A percentile compares a stretch with the other conserved stretches of the same genome.
Conservation (phyloP, 2,113 vertebrate genomes). For the Ranitomeya imitator region DNA sequence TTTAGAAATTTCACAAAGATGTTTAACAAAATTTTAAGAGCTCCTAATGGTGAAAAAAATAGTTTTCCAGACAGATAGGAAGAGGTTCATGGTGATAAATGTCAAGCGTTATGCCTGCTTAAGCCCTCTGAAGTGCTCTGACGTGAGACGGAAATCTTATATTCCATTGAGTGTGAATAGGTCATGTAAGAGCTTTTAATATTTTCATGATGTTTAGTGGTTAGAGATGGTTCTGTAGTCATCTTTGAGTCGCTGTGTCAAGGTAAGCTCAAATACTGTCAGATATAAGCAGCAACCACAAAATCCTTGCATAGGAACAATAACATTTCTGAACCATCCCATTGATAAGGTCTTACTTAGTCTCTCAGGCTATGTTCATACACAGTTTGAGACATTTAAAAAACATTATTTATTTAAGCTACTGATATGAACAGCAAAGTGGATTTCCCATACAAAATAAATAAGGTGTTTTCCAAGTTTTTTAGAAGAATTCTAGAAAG, state of each 20-base stretch:
- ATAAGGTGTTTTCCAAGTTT: too few relatives aligned
- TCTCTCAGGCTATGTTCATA: not conserved
- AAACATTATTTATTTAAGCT: too few relatives aligned
- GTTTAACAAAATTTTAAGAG: not conserved
- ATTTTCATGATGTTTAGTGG: not conserved
- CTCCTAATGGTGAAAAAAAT: not conserved
- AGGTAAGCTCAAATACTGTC: not conserved
- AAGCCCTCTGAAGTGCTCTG: slow-evolving; percentile 5
- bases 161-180: not conserved
- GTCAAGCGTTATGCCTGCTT: not conserved
- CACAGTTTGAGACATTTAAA: not conserved
- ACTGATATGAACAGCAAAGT: too few relatives aligned
- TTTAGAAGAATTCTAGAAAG: too few relatives aligned
- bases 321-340: not conserved
- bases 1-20: not conserved
- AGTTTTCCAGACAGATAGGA: not conserved
- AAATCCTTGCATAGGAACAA: not conserved
- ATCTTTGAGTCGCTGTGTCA: not conserved
- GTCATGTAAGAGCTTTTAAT: not conserved
- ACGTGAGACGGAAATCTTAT: not conserved
- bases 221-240: not conserved
- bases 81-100: not conserved
- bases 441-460: too few relatives aligned
- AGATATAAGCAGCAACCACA: not conserved
- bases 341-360: not conserved